A percentile compares a stretch with the other conserved stretches of the same genome.
These are phyloP conservation scores for Agrilus biguttatus DNA, from an alignment of 2,888 invertebrate genomes.

Conservation along the genomic window DNA sequence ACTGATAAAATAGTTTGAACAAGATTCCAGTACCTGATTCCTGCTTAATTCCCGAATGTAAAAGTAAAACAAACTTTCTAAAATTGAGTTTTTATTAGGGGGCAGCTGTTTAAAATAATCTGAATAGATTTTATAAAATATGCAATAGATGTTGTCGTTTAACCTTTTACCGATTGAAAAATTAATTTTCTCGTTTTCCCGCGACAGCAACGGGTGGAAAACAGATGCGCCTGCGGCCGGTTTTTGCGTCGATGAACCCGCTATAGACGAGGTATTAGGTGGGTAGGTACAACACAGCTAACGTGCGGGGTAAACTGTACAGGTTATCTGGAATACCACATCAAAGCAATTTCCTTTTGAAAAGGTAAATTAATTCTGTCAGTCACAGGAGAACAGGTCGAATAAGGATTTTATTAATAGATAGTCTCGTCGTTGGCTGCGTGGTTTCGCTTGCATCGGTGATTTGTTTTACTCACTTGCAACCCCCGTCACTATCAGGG, in stretches of 20 bases:
- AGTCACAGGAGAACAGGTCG: conserved; percentile 15
- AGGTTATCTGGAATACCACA: conserved; percentile 13
- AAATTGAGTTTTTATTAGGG: too few relatives aligned
- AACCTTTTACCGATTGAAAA: too few relatives aligned
- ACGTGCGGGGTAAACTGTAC: too few relatives aligned
- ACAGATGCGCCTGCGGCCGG: background rate
- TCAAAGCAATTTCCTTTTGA: conserved; percentile 14
- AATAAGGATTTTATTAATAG: conserved; percentile 14
- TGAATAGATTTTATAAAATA: too few relatives aligned
- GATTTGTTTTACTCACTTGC: conserved; percentile 11
- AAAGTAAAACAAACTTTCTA: too few relatives aligned
- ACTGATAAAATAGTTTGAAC: too few relatives aligned
- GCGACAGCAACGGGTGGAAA: background rate
- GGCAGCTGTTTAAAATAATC: too few relatives aligned
- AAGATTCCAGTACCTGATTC: too few relatives aligned
- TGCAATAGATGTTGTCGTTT: too few relatives aligned
- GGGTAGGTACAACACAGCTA: background rate
- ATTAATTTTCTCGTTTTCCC: background rate
- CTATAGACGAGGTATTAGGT: background rate
- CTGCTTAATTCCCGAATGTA: too few relatives aligned
- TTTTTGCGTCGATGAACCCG: background rate
- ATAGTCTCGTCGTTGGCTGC: conserved; percentile 1
- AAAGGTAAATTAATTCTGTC: conserved; percentile 22
- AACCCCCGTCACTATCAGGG: conserved; percentile 3
- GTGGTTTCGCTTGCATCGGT: conserved; percentile 9